These are phyloP conservation scores for Eriosoma lanigerum DNA, from an alignment of 1,140 invertebrate genomes.

Conservation along the genomic window DNA sequence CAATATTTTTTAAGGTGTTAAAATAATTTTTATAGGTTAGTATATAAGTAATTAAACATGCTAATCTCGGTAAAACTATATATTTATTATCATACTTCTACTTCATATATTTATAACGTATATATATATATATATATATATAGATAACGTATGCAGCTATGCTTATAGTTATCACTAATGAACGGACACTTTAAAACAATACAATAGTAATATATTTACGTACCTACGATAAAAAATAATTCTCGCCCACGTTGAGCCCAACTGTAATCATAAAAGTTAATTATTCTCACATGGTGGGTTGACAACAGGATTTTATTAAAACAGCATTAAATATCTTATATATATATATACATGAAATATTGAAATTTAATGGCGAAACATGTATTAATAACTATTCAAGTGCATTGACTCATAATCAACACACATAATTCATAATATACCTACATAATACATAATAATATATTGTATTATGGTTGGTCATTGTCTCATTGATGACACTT, in stretches of 20 bases:
- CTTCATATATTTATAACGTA: too few relatives aligned
- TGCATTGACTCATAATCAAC: neutral
- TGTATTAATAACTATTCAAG: neutral
- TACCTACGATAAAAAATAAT: neutral
- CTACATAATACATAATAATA: constrained; percentile 10
- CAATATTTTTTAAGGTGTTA: too few relatives aligned
- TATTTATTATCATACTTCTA: too few relatives aligned
- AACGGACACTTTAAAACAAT: neutral
- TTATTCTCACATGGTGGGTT: constrained; percentile 14
- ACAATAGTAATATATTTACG: neutral
- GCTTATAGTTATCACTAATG: neutral
- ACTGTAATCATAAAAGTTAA: neutral
- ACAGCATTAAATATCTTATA: neutral
- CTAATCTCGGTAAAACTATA: too few relatives aligned
- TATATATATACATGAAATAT: neutral
- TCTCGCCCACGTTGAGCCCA: neutral
- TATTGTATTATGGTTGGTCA: neutral
- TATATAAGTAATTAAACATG: too few relatives aligned
- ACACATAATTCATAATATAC: too few relatives aligned
- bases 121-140: too few relatives aligned
- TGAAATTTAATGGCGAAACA: neutral
- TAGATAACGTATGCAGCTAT: too few relatives aligned
- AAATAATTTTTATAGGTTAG: too few relatives aligned
- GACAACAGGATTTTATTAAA: constrained; percentile 19
- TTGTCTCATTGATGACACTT: neutral